Conservation (phyloP, 2,797 vertebrate species). For the Helicolenus hilgendorfi region DNA sequence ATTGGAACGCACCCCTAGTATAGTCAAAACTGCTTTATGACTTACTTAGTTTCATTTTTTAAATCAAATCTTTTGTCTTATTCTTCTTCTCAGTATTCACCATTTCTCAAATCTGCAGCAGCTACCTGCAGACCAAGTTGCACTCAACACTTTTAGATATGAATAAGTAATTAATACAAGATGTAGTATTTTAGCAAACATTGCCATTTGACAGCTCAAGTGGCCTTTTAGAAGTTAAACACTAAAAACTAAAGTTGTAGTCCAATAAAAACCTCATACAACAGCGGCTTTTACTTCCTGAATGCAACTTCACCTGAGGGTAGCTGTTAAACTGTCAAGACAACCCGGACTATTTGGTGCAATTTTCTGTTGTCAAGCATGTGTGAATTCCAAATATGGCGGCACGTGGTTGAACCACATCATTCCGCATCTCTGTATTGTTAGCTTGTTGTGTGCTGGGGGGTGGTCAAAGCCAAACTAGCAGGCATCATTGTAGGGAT, state of each 20-base stretch:
- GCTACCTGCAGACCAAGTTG: neutral
- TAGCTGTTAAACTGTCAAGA: conserved; percentile 19
- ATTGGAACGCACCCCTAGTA: no score
- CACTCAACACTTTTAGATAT: neutral
- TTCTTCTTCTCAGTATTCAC: neutral
- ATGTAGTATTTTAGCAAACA: neutral
- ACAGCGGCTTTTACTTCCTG: neutral
- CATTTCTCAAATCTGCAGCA: neutral
- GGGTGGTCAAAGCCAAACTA: neutral
- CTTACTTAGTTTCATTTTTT: neutral
- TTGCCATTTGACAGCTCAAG: neutral
- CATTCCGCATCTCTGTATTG: neutral
- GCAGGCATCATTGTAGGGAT: neutral
- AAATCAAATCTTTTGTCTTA: neutral
- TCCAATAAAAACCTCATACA: neutral
- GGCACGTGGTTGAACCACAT: neutral
- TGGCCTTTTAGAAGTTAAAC: neutral
- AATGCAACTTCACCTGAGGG: conserved; percentile 24
- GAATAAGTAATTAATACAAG: neutral
- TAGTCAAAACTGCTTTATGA: neutral
- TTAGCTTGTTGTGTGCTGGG: neutral
- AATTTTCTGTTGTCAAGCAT: neutral
- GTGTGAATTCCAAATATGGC: neutral
- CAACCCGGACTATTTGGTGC: neutral
- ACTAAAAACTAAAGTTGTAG: neutral